phyloP scores from a whole-genome alignment of 2,797 vertebrate species.

The Acropternis orthonyx region DNA sequence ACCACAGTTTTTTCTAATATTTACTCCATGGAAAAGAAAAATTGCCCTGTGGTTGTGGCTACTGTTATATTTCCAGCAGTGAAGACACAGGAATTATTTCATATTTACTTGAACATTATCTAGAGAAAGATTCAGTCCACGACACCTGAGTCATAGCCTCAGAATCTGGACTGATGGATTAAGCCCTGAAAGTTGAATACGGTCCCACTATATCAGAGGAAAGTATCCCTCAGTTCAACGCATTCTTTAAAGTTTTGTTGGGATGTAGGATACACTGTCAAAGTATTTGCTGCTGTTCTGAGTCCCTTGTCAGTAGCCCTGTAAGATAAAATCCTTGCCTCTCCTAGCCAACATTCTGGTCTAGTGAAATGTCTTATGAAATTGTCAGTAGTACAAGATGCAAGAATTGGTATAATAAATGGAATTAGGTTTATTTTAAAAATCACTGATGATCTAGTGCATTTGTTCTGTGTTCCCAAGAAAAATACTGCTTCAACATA shows the following conservation, averaged over 20 bases:
- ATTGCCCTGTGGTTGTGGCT: neutral
- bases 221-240: neutral
- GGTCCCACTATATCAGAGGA: neutral
- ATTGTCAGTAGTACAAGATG: neutral
- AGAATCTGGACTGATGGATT: neutral
- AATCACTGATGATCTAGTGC: neutral
- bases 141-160: neutral
- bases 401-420: neutral
- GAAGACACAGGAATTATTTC: neutral
- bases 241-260: neutral
- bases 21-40: neutral
- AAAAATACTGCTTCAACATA: neutral
- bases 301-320: neutral
- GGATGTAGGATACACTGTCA: neutral
- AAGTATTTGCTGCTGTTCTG: neutral
- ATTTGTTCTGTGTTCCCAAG: neutral
- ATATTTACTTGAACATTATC: neutral
- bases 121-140: neutral
- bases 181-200: neutral
- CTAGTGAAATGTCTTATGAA: neutral
- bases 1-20: neutral
- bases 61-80: neutral
- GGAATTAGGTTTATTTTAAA: neutral
- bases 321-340: neutral
- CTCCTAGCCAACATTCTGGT: neutral